Evolutionary conservation across 1,140 invertebrate genomes (phyloP).

Genomic region (Orchesella cincta): DNA sequence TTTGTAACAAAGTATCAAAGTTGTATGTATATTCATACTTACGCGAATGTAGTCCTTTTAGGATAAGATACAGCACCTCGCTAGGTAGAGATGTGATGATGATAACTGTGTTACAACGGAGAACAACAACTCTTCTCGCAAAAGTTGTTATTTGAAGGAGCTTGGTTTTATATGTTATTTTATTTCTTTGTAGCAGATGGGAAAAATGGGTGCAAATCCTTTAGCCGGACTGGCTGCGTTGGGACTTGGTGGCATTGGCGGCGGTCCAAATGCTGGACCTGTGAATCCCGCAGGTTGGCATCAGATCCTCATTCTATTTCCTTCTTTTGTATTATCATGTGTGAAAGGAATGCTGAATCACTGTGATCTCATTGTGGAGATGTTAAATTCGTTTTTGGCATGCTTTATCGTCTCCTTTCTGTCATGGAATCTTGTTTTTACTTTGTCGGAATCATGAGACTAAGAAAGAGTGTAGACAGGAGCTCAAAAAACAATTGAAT

Average conservation of each 20-base stretch:
- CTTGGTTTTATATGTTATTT: slow-evolving; percentile 16
- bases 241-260: slow-evolving; percentile 77
- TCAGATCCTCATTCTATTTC: slow-evolving; percentile 33
- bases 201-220: slow-evolving; percentile 78
- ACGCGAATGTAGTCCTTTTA: not conserved
- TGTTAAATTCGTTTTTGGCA: slow-evolving; percentile 28
- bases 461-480: slow-evolving; percentile 1
- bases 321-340: slow-evolving; percentile 33
- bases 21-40: not conserved
- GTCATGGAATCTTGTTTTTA: slow-evolving; percentile 39
- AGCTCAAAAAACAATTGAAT: slow-evolving; percentile 14
- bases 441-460: slow-evolving; percentile 28
- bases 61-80: not conserved
- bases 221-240: slow-evolving; percentile 81
- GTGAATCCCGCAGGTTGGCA: slow-evolving; percentile 79
- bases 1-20: not conserved
- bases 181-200: slow-evolving; percentile 67
- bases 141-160: not conserved
- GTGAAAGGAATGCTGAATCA: slow-evolving; percentile 40
- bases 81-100: not conserved
- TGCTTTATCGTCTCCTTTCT: slow-evolving; percentile 28
- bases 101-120: not conserved
- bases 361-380: slow-evolving; percentile 27
- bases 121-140: not conserved
- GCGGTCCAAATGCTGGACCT: slow-evolving; percentile 72